phyloP scores from a whole-genome alignment of 1,140 invertebrate genomes.

The Mylabris phalerata region DNA sequence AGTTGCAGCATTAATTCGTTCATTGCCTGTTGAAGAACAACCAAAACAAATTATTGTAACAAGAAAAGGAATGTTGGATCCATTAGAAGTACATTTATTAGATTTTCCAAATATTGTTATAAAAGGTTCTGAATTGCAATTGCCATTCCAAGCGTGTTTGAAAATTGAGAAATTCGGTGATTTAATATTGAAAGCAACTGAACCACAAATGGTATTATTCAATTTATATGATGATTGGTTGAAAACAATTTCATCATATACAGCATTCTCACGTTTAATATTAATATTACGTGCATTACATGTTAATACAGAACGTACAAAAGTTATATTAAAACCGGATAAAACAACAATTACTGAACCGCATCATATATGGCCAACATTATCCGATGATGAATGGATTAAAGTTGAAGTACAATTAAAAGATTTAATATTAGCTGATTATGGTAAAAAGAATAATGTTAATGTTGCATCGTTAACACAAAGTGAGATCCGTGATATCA shows the following conservation, averaged over 20 bases:
- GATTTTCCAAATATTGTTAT: slow-evolving; percentile 99
- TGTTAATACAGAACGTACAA: slow-evolving; percentile 98
- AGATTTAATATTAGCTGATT: slow-evolving; percentile 97
- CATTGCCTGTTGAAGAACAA: slow-evolving; percentile 98
- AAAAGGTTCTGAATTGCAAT: slow-evolving; percentile 96
- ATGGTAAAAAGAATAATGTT: slow-evolving; percentile 99
- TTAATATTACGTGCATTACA: slow-evolving; percentile 94
- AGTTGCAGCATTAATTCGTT: slow-evolving; percentile 98
- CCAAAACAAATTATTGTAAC: slow-evolving; percentile 99
- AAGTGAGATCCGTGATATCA: slow-evolving; percentile 98
- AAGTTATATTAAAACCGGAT: slow-evolving; percentile 97
- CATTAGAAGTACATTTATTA: slow-evolving; percentile 95
- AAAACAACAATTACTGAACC: slow-evolving; percentile 98
- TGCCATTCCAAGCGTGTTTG: slow-evolving; percentile 98
- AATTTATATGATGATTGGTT: slow-evolving; percentile 99
- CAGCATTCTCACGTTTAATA: slow-evolving; percentile 96
- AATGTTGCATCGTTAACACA: slow-evolving; percentile 98
- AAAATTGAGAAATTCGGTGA: slow-evolving; percentile 99
- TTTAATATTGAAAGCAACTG: slow-evolving; percentile 96
- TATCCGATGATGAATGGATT: slow-evolving; percentile 98
- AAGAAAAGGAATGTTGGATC: slow-evolving; percentile 98
- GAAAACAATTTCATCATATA: slow-evolving; percentile 93
- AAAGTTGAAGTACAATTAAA: slow-evolving; percentile 98
- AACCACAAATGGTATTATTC: slow-evolving; percentile 99
- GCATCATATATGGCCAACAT: slow-evolving; percentile 98